Base-by-base conservation (phyloP, 2,888 invertebrate species). In the Neuroscelio doddi region DNA sequence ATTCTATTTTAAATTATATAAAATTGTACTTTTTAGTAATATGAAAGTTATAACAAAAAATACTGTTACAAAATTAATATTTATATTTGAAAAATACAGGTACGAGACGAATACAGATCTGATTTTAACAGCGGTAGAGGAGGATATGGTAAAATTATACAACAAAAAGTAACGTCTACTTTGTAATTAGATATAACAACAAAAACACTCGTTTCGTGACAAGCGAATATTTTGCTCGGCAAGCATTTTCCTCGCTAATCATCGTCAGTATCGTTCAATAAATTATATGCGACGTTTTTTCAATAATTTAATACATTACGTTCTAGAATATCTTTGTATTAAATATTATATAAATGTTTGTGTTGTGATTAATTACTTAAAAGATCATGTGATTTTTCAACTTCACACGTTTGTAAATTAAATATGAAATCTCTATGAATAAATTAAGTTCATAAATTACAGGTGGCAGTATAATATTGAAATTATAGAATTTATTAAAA, bases 91-190 rank as follows among this genome's bases (percentile, higher is more conserved):
- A n/a, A n/a, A n/a, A 81, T 64, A 86, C 85, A 95, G 94, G 95
- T 98, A 1, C 90, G 98, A 76, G 99, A 99, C 82, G 99, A 99
- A 87, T 99, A 98, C 82, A 89, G 98, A 81, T 96, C 95, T 68
- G 98, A 99, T 82, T 99, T 92, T 86, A 99, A 99, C 84, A 91
- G 93, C 27, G 98, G 98, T 0, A 87, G 99, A 83, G 98, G 98
- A 45, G 98, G 99, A 12, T 99, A 97, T 86, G 98, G 98, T 24
- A 97, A 97, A 86, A 91, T 97, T 64, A 90, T 96, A 70, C 93
- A 93, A 67, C 94, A 94, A 81, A 95, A 95, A 86, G 89, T 93
- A 51, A 88, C 85, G n/a, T 76, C 85, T 3, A 58, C 82, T 1
- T 74, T 64, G 14, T 38, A 38, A 17, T 17, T 17, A 7, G 3